These are phyloP conservation scores for Herpetotheres cachinnans DNA, from an alignment of 2,113 vertebrate genomes.

Conservation along the genomic window DNA sequence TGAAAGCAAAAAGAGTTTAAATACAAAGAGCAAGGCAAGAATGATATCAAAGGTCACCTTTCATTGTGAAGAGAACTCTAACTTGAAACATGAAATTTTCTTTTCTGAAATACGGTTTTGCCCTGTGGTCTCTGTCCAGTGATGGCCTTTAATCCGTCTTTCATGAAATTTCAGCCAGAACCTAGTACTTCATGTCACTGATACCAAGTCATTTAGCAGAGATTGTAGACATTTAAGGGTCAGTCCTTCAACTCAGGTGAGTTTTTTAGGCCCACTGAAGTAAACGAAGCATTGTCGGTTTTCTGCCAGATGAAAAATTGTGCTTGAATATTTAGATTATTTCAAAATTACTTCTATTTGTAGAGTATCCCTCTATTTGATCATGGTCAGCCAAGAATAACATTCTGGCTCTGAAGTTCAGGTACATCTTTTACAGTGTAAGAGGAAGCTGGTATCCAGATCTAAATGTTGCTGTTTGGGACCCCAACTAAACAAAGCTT, in stretches of 20 bases:
- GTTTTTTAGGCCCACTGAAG: background rate
- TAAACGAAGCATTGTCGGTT: background rate
- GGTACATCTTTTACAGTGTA: background rate
- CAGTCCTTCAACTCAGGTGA: background rate
- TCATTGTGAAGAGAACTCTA: constrained; percentile 3
- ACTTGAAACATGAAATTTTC: constrained; percentile 8
- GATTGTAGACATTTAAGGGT: background rate
- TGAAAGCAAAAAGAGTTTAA: constrained; percentile 12
- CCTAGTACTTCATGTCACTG: background rate
- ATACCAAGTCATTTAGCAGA: constrained; percentile 13
- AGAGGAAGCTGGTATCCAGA: background rate
- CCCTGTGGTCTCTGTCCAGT: background rate
- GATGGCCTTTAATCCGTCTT: constrained; percentile 3
- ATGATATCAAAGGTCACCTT: constrained; percentile 55
- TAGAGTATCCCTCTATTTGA: background rate
- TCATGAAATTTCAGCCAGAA: constrained; percentile 30
- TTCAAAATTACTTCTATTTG: background rate
- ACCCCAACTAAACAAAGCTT: background rate
- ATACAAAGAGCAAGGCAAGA: background rate
- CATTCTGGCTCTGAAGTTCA: background rate
- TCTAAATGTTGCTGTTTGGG: background rate
- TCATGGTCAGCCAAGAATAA: background rate
- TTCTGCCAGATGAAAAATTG: background rate
- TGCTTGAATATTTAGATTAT: background rate
- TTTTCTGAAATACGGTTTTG: constrained; percentile 13